phyloP scores from a whole-genome alignment of 1,140 invertebrate species.

The Drosophila mojavensis region DNA sequence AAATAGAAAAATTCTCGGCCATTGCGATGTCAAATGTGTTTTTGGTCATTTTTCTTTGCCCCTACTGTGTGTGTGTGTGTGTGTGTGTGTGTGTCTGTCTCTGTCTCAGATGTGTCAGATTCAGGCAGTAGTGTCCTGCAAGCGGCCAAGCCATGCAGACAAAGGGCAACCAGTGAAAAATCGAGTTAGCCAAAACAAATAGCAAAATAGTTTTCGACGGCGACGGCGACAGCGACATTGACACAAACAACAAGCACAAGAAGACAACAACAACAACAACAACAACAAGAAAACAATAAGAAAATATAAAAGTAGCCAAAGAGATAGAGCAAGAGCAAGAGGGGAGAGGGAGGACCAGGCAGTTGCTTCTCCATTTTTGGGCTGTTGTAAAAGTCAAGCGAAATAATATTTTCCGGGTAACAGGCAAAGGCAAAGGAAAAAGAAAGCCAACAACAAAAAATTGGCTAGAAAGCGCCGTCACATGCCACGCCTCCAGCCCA shows the following conservation, averaged over 20 bases:
- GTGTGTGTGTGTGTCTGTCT: conserved; percentile 52
- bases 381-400: conserved; percentile 80
- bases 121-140: conserved; percentile 37
- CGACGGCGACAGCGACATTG: conserved; percentile 66
- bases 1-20: conserved; percentile 63
- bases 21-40: conserved; percentile 76
- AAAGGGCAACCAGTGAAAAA: conserved; percentile 81
- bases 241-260: conserved; percentile 57
- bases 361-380: conserved; percentile 37
- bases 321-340: not conserved
- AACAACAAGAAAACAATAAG: conserved; percentile 55
- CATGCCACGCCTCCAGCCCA: conserved; percentile 1
- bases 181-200: conserved; percentile 81
- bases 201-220: conserved; percentile 78
- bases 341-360: not conserved
- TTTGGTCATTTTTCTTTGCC: conserved; percentile 29
- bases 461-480: conserved; percentile 39
- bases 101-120: conserved; percentile 72
- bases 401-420: conserved; percentile 82
- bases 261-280: conserved; percentile 41
- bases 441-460: conserved; percentile 17
- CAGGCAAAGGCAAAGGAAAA: conserved; percentile 49
- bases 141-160: conserved; percentile 64
- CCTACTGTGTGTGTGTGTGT: not conserved
- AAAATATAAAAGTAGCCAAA: conserved; percentile 68